A percentile compares a stretch with the other conserved stretches of the same genome.
Evolutionary conservation across 2,888 invertebrate genomes (phyloP).

Genomic region (Schrankia costaestrigalis): DNA sequence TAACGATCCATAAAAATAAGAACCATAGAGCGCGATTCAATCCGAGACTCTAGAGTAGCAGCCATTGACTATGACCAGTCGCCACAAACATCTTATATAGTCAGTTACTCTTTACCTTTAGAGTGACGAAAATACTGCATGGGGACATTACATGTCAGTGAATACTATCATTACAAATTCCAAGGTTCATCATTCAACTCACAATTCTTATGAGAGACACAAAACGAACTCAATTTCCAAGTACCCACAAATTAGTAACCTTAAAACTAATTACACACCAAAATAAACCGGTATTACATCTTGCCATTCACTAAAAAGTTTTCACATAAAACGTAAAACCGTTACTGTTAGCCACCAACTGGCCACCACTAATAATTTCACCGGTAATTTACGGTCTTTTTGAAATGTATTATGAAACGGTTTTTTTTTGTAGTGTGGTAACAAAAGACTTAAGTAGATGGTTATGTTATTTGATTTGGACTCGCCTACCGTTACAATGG

Average conservation of each 20-base stretch:
- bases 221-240: background rate
- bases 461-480: conserved; percentile 70
- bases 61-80: too few species aligned
- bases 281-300: conserved; percentile 11
- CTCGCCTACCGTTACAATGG: conserved; percentile 53
- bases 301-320: conserved; percentile 13
- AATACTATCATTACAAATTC: too few species aligned
- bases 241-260: background rate
- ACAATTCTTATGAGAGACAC: too few species aligned
- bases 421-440: conserved; percentile 48
- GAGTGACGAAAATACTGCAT: too few species aligned
- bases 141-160: too few species aligned
- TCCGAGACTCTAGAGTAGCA: too few species aligned
- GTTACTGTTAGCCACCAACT: conserved; percentile 25
- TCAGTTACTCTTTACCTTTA: too few species aligned
- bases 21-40: too few species aligned
- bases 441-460: conserved; percentile 48
- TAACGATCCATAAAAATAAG: too few species aligned
- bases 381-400: conserved; percentile 32
- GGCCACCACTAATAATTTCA: conserved; percentile 24
- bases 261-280: too few species aligned
- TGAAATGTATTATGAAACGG: conserved; percentile 37
- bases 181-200: too few species aligned
- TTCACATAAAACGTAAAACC: conserved; percentile 19
- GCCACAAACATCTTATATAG: too few species aligned